A percentile compares a stretch with the other conserved stretches of the same genome.
phyloP scores from a whole-genome alignment of 2,888 invertebrate species.

The Proisotoma minuta region DNA sequence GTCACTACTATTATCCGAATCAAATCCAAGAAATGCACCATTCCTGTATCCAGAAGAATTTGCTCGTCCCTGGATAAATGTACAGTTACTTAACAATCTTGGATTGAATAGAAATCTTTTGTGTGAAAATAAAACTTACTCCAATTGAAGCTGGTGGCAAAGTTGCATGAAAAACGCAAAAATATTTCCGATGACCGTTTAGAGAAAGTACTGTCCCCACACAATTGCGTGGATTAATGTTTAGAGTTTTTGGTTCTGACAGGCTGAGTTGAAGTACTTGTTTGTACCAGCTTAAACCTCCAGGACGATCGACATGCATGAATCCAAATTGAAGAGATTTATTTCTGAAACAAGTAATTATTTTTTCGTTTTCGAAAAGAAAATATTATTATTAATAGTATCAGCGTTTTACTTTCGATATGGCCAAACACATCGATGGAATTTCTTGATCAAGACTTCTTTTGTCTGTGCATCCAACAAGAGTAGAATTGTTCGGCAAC shows the following conservation, averaged over 20 bases:
- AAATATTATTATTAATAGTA: not conserved
- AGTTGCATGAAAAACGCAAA: slow-evolving; percentile 97
- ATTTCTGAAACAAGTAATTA: slow-evolving; percentile 65
- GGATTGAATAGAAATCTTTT: no score
- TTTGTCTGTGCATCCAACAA: slow-evolving; percentile 85
- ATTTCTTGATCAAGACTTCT: slow-evolving; percentile 78
- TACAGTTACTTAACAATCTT: not conserved
- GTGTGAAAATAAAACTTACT: slow-evolving; percentile 60
- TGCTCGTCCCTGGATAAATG: slow-evolving; percentile 29
- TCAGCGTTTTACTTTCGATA: slow-evolving; percentile 87
- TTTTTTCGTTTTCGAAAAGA: not conserved
- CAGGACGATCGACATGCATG: slow-evolving; percentile 82
- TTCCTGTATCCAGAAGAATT: slow-evolving; percentile 43
- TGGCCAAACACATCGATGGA: slow-evolving; percentile 91
- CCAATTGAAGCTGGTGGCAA: slow-evolving; percentile 65
- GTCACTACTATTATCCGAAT: slow-evolving; percentile 59
- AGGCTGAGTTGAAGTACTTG: slow-evolving; percentile 81
- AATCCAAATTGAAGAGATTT: slow-evolving; percentile 94
- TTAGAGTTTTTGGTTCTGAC: slow-evolving; percentile 72
- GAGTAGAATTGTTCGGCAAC: slow-evolving; percentile 86
- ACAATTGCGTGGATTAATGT: slow-evolving; percentile 93
- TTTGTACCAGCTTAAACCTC: slow-evolving; percentile 80
- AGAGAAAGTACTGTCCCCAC: slow-evolving; percentile 92
- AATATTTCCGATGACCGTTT: slow-evolving; percentile 95
- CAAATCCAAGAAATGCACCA: slow-evolving; percentile 81